phyloP scores from a whole-genome alignment of 2,888 invertebrate genomes.

The Ophion ventricosus region DNA sequence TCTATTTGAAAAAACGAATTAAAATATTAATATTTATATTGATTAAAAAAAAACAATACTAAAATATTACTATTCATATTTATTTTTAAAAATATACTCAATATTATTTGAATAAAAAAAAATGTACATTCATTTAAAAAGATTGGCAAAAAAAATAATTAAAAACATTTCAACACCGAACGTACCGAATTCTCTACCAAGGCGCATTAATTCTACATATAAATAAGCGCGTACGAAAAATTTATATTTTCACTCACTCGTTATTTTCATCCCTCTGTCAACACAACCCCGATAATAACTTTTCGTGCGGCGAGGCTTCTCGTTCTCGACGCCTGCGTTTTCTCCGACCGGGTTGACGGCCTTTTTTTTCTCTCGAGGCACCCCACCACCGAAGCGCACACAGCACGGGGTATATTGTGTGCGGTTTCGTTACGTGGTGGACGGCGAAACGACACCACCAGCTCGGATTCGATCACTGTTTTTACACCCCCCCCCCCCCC shows the following conservation, averaged over 20 bases:
- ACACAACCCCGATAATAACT: slow-evolving; percentile 28
- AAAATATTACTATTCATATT: too few relatives aligned
- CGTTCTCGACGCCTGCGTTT: slow-evolving; percentile 58
- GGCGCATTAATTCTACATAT: too few relatives aligned
- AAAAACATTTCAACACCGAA: too few relatives aligned
- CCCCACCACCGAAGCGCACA: slow-evolving; percentile 10
- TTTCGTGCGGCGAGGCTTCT: not conserved
- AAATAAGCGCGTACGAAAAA: too few relatives aligned
- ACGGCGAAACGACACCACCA: slow-evolving; percentile 27
- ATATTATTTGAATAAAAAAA: too few relatives aligned
- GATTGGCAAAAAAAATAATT: too few relatives aligned
- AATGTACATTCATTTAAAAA: too few relatives aligned
- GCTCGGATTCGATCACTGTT: not conserved
- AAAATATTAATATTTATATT: too few relatives aligned
- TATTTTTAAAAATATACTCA: too few relatives aligned
- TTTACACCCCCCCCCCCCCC: not conserved
- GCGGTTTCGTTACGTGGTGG: slow-evolving; percentile 31
- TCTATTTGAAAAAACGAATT: too few relatives aligned
- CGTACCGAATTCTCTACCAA: too few relatives aligned
- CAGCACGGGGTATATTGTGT: slow-evolving; percentile 29
- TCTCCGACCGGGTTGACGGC: slow-evolving; percentile 57
- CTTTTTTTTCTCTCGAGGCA: slow-evolving; percentile 30
- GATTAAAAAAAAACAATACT: too few relatives aligned
- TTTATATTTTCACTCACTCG: slow-evolving; percentile 52
- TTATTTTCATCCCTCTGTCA: slow-evolving; percentile 34